These are phyloP conservation scores for Drosophila persimilis DNA, from an alignment of 1,140 invertebrate species.

Conservation along the genomic window DNA sequence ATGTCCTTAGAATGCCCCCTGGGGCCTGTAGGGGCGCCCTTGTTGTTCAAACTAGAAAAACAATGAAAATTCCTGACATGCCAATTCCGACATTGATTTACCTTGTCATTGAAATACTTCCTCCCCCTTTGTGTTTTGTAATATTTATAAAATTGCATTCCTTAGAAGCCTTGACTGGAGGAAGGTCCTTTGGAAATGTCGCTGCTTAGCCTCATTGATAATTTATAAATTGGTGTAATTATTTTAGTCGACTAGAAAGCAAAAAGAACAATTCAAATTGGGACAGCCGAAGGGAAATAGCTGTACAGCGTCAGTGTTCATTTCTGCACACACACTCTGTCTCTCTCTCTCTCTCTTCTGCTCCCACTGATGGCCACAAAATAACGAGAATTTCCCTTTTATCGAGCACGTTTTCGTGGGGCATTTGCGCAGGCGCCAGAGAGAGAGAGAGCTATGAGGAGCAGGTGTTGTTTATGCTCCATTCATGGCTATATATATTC, in stretches of 20 bases:
- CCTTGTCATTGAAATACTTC: constrained; percentile 36
- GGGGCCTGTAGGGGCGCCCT: not conserved
- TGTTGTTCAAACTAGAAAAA: constrained; percentile 12
- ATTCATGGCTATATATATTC: constrained; percentile 36
- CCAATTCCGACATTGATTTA: constrained; percentile 38
- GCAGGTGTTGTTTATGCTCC: constrained; percentile 61
- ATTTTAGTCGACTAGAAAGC: constrained; percentile 42
- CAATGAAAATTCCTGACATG: constrained; percentile 15
- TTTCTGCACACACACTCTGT: constrained; percentile 52
- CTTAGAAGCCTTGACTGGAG: constrained; percentile 41
- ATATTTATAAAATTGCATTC: constrained; percentile 5
- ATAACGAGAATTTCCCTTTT: constrained; percentile 48
- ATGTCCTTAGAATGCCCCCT: constrained; percentile 39
- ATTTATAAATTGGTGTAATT: constrained; percentile 77
- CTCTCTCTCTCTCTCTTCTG: constrained; percentile 14
- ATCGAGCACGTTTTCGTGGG: constrained; percentile 44
- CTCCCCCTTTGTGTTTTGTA: not conserved
- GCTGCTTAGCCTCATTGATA: constrained; percentile 61
- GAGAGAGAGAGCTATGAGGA: constrained; percentile 3
- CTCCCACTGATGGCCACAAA: constrained; percentile 20
- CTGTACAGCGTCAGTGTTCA: constrained; percentile 62
- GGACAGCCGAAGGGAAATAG: constrained; percentile 41
- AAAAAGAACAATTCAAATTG: constrained; percentile 40
- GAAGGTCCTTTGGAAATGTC: constrained; percentile 65
- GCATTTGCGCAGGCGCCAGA: constrained; percentile 40